phyloP scores from a whole-genome alignment of 2,888 invertebrate species.

The Epinotia ramella region DNA sequence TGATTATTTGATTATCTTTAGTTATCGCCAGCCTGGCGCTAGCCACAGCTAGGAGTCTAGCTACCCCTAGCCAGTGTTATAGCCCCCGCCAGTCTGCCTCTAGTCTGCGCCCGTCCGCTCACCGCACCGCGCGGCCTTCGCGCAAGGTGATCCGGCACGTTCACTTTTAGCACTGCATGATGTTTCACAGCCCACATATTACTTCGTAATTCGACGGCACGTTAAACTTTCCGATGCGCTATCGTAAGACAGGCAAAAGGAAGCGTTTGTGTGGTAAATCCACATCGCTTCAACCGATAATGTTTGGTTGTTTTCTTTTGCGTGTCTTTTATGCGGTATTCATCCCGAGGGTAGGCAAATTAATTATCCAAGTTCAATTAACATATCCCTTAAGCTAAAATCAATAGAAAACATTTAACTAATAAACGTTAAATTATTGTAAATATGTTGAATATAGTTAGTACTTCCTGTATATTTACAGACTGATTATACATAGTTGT shows the following conservation, averaged over 20 bases:
- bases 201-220: constrained; percentile 37
- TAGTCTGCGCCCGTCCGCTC: constrained; percentile 18
- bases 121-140: constrained; percentile 23
- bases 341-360: constrained; percentile 1
- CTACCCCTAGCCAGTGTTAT: constrained; percentile 1
- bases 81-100: constrained; percentile 18
- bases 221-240: constrained; percentile 9
- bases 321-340: background rate
- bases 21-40: background rate
- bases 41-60: background rate
- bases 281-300: background rate
- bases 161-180: constrained; percentile 40
- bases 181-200: constrained; percentile 31
- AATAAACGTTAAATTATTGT: background rate
- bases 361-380: background rate
- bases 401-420: background rate
- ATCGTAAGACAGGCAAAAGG: constrained; percentile 26
- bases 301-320: background rate
- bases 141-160: constrained; percentile 36
- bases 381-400: background rate
- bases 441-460: constrained; percentile 7
- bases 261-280: constrained; percentile 5
- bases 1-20: background rate
- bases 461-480: background rate
- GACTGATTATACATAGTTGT: background rate